Evolutionary conservation across 1,140 invertebrate genomes (phyloP).

Genomic region (Belonocnema kinseyi): DNA sequence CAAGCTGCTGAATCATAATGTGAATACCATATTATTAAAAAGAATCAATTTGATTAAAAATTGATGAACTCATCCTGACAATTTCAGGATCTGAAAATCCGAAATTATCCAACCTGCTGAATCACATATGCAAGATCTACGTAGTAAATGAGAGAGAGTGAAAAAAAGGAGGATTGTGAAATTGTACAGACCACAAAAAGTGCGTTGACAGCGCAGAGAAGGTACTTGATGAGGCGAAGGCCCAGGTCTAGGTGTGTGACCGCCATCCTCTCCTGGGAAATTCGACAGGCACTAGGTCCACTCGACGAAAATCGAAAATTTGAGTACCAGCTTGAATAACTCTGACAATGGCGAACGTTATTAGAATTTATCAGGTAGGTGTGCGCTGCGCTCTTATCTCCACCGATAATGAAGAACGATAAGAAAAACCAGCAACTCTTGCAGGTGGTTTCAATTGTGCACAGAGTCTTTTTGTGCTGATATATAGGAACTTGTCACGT

Average conservation of each 20-base stretch:
- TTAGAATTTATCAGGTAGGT: conserved; percentile 13
- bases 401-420: conserved; percentile 19
- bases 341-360: neutral
- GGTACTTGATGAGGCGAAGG: conserved; percentile 88
- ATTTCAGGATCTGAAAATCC: neutral
- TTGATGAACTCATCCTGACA: no score
- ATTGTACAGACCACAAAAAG: conserved; percentile 88
- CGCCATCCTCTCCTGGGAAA: conserved; percentile 69
- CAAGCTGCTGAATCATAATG: no score
- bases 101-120: neutral
- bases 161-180: neutral
- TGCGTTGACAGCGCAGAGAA: conserved; percentile 88
- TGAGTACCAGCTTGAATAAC: no score
- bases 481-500: neutral
- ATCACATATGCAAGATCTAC: neutral
- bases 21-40: no score
- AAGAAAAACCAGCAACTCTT: neutral
- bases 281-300: neutral
- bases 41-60: no score
- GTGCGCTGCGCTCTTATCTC: neutral
- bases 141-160: neutral
- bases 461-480: neutral
- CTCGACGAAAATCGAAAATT: neutral
- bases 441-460: neutral
- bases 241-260: conserved; percentile 79